Evolutionary conservation across 2,888 invertebrate genomes (phyloP), one percentile per base, ranked within the genome.

Genomic region (Parnassius orleans): DNA sequence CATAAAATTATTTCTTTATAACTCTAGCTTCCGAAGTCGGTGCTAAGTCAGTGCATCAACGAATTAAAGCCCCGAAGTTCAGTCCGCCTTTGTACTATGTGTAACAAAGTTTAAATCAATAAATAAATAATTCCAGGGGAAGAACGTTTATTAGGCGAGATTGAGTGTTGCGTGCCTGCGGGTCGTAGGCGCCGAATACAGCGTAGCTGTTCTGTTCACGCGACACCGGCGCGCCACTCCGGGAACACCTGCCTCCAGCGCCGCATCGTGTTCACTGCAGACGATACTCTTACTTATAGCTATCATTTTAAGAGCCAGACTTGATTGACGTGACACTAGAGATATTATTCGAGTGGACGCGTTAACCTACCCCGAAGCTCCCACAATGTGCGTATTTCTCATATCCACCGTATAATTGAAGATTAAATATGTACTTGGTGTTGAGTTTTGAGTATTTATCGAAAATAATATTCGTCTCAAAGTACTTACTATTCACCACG

Each of bases 61-160:
- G 0, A 33, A 5, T 33, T 1, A 33, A 33, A 7, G 7, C 33
- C 7, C 33, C 33, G 7, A 33, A 2, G 7, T 33, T 33, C 33
- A 19, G 19, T 19, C 19, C 19, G 2, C 2, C 24, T 24, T 5
- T 24, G 24, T 24, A 24, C 3, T 24, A 3, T 5, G 24, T 24
- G 7, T 24, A 5, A 24, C 24, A 24, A 24, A 24, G 7, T 24
- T 24, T 24, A 24, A 33, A 33, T 33, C 5, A 33, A 33, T 33
- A 33, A 33, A 33, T 33, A 33, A 7, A 48, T 14, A 14, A 12
- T 93, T 92, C 10, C 93, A 97, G 97, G 81, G 97, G 97, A 79
- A 94, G 95, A 93, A 96, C 96, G 79, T 97, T 97, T 86, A 94
- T 96, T 80, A 94, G 97, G 87, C 95, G 95, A 92, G 96, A 96